phyloP scores from a whole-genome alignment of 2,888 invertebrate species.

The Cerceris ruficornis region DNA sequence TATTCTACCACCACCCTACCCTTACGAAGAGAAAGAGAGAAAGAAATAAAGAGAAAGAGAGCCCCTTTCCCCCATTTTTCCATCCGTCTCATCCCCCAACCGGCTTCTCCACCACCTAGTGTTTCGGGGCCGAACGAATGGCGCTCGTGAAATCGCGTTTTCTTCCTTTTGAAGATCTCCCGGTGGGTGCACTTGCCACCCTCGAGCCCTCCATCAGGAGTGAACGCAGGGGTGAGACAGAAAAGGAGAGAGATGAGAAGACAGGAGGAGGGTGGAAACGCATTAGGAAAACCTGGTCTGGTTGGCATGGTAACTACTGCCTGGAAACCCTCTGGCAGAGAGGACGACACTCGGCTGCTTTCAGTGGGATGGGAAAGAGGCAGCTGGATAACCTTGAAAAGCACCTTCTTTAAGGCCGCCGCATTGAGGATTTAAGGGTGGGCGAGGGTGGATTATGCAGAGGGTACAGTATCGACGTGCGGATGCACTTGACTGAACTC shows the following conservation, averaged over 20 bases:
- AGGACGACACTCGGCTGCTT: constrained; percentile 57
- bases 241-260: constrained; percentile 19
- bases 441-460: constrained; percentile 43
- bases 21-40: constrained; percentile 29
- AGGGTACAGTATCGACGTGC: constrained; percentile 59
- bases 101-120: constrained; percentile 31
- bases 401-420: constrained; percentile 59
- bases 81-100: constrained; percentile 17
- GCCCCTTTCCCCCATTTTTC: constrained; percentile 18
- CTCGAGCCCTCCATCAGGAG: constrained; percentile 56
- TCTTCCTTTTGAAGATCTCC: constrained; percentile 70
- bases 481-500: constrained; percentile 37
- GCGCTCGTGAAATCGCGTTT: constrained; percentile 75
- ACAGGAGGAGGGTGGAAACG: constrained; percentile 36
- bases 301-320: constrained; percentile 72
- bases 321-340: constrained; percentile 44
- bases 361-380: constrained; percentile 37
- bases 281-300: constrained; percentile 56
- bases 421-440: constrained; percentile 37
- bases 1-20: constrained; percentile 52
- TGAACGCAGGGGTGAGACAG: constrained; percentile 47
- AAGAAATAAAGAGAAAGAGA: no score
- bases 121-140: constrained; percentile 73
- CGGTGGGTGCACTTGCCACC: constrained; percentile 64
- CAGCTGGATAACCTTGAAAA: constrained; percentile 68